These are phyloP conservation scores for Astreopora myriophthalma DNA, from an alignment of 64 coral and sea anemone genomes.

Conservation along the genomic window DNA sequence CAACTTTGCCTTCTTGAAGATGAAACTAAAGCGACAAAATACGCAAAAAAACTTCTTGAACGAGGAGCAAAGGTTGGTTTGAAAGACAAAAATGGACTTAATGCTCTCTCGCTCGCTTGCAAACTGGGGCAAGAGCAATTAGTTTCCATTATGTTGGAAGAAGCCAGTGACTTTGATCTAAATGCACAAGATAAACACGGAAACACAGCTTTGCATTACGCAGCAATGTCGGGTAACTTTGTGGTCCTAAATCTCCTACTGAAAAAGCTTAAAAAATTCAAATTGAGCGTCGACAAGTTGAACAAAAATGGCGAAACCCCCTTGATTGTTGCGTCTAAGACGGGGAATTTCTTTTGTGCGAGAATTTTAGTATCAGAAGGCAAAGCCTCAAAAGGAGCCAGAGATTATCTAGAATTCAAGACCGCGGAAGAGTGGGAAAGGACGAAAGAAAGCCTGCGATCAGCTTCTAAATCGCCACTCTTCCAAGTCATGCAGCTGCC, in stretches of 20 bases:
- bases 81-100: slow-evolving; percentile 61
- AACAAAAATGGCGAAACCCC: slow-evolving; percentile 78
- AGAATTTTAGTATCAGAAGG: slow-evolving; percentile 75
- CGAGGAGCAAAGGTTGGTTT: slow-evolving; percentile 67
- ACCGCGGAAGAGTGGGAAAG: slow-evolving; percentile 65
- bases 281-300: slow-evolving; percentile 70
- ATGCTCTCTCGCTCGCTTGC: slow-evolving; percentile 62
- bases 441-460: slow-evolving; percentile 52
- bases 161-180: slow-evolving; percentile 64
- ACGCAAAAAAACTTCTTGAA: slow-evolving; percentile 40
- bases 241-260: slow-evolving; percentile 77
- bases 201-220: slow-evolving; percentile 75
- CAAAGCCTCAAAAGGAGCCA: slow-evolving; percentile 70
- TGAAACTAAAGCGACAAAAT: slow-evolving; percentile 69
- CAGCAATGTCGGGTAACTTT: slow-evolving; percentile 74
- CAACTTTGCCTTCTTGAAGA: slow-evolving; percentile 84
- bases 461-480: slow-evolving; percentile 46
- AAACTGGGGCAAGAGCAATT: slow-evolving; percentile 73
- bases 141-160: slow-evolving; percentile 72
- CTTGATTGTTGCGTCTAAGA: slow-evolving; percentile 70
- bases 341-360: slow-evolving; percentile 74
- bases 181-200: slow-evolving; percentile 67
- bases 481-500: slow-evolving; percentile 61
- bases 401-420: slow-evolving; percentile 64
- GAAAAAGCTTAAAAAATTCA: slow-evolving; percentile 68